Base-by-base conservation (phyloP, 2,888 invertebrate genomes). In the Miltochrista miniata region DNA sequence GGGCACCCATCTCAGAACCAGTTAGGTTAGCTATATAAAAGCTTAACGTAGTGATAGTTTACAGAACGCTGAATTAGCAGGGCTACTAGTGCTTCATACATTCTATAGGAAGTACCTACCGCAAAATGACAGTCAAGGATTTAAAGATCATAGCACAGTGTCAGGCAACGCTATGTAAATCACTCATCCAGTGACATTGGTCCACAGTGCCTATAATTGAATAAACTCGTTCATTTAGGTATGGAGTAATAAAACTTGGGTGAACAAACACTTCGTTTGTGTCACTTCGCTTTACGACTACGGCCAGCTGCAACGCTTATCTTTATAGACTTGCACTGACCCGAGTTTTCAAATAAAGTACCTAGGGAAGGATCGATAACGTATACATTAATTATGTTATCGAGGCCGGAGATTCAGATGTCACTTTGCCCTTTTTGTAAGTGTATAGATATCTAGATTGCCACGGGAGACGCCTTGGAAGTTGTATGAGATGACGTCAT, bases 181-280 rank as follows among this genome's bases (percentile, higher is more conserved):
- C 85, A 84, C 76, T 86, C 85, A 76, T 79, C 82, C 71, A 52
- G 73, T 75, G 80, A 83, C 85, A 83, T 85, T 78, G 75, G 74
- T 85, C 85, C 87, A 81, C 61, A 69, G 86, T 85, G 87, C 80
- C 80, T 81, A 83, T 89, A 85, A 88, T 89, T 87, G 83, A 87
- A 88, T 89, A 88, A 86, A 87, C 85, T 86, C 85, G 81, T 87
- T 87, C 87, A 87, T 88, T 79, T 78, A 76, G 76, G 74, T 31
- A 11, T 31, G 11, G 67, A 77, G 77, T 76, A 81, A 83, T 89
- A 87, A 87, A 89, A 83, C 74, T 74, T 66, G 72, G 65, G 65
- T 69, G 74, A 70, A 90, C 87, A 90, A 83, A 72, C 79, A 74
- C 68, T 59, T 63, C 79, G 86, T 81, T 85, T 90, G 87, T 90